Conservation (phyloP, 2,797 vertebrate genomes). For the Crax fasciolata region DNA sequence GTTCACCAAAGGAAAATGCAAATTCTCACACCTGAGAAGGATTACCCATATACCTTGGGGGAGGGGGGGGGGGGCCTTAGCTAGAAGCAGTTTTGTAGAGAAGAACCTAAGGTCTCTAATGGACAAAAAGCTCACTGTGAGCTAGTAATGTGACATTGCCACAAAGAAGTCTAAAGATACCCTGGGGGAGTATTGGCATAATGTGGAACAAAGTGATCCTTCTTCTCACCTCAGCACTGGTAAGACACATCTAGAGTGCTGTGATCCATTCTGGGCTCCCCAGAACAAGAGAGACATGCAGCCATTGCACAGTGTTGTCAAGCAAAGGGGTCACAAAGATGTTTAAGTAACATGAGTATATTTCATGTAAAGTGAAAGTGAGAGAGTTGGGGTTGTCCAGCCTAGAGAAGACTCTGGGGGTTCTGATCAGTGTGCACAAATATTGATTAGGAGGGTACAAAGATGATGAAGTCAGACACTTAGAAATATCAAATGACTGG, state of each 20-base stretch:
- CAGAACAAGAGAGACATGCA: neutral
- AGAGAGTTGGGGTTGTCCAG: neutral
- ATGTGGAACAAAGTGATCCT: neutral
- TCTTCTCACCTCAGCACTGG: neutral
- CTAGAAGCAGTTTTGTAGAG: neutral
- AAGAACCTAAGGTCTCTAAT: neutral
- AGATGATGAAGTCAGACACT: neutral
- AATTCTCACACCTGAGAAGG: neutral
- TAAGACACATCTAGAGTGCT: neutral
- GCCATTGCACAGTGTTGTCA: neutral
- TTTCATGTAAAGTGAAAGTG: neutral
- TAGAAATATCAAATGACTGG: neutral
- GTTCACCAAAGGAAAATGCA: neutral
- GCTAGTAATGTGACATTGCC: neutral
- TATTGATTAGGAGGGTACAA: neutral
- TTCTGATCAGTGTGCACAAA: neutral
- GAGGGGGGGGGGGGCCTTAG: too few species aligned
- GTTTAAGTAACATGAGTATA: neutral
- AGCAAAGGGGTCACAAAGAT: neutral
- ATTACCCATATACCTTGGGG: neutral
- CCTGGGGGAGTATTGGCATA: neutral
- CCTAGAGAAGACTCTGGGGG: neutral
- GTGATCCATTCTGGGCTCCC: neutral
- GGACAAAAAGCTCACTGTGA: fast-evolving
- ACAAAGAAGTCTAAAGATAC: neutral